Conservation (phyloP, 2,797 vertebrate species). For the Salmo trutta region DNA sequence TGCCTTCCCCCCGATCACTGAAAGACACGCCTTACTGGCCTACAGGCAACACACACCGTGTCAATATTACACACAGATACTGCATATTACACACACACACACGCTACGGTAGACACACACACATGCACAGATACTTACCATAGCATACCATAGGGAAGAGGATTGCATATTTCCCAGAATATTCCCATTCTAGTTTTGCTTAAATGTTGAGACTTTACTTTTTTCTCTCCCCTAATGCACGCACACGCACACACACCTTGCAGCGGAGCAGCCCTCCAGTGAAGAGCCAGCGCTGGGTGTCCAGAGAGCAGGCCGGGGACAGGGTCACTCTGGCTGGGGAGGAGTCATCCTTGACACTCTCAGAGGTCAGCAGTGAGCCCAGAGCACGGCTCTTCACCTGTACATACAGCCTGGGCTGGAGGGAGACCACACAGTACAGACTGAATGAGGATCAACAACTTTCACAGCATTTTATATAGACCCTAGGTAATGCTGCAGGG, state of each 20-base stretch:
- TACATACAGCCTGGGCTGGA: slow-evolving; percentile 71
- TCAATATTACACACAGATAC: neutral
- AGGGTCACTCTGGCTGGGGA: slow-evolving; percentile 68
- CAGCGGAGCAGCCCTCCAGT: slow-evolving; percentile 78
- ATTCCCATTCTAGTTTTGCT: neutral
- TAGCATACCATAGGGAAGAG: neutral
- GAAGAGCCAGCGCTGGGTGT: slow-evolving; percentile 82
- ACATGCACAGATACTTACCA: neutral
- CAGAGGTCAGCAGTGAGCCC: slow-evolving; percentile 72
- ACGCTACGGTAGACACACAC: neutral
- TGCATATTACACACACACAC: neutral
- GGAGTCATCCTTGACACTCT: slow-evolving; percentile 56
- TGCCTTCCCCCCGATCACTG: slow-evolving; percentile 81
- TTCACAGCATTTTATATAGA: neutral
- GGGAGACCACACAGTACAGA: neutral
- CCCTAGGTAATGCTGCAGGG: neutral
- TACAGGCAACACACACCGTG: slow-evolving; percentile 42
- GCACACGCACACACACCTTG: slow-evolving; percentile 68
- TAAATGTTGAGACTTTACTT: too few species aligned
- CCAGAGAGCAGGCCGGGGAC: slow-evolving; percentile 55
- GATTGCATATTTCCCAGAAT: neutral
- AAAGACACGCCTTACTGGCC: slow-evolving; percentile 79
- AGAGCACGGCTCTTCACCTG: slow-evolving; percentile 75
- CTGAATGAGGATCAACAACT: neutral
- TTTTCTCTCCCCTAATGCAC: neutral